Percentiles rank a stretch among this genome's conserved stretches.
Evolutionary conservation across 1,140 invertebrate genomes (phyloP).

Genomic region (Dendroctonus ponderosae): DNA sequence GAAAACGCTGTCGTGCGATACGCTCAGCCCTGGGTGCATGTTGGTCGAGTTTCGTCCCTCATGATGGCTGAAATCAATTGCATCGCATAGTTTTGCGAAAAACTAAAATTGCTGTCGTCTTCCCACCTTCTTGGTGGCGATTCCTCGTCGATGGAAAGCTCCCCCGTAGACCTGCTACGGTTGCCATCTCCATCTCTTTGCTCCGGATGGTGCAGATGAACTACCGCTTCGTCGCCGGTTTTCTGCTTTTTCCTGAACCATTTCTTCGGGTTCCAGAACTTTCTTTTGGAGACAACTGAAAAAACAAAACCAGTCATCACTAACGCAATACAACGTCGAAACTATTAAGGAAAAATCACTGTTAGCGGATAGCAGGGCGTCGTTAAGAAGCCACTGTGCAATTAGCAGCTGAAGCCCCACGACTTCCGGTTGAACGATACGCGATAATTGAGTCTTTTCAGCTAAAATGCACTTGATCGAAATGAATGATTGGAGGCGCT

Average conservation of each 20-base stretch:
- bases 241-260: slow-evolving; percentile 49
- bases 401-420: no score
- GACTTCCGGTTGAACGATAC: no score
- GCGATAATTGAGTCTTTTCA: no score
- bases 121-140: slow-evolving; percentile 53
- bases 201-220: slow-evolving; percentile 27
- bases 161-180: slow-evolving; percentile 67
- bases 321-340: background rate
- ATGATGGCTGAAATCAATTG: slow-evolving; percentile 4
- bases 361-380: background rate
- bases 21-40: slow-evolving; percentile 60
- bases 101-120: no score
- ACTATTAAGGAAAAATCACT: background rate
- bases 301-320: slow-evolving; percentile 9
- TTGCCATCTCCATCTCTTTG: slow-evolving; percentile 51
- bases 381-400: no score
- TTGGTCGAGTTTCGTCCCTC: slow-evolving; percentile 42
- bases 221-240: slow-evolving; percentile 37
- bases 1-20: slow-evolving; percentile 78
- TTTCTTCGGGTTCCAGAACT: slow-evolving; percentile 48
- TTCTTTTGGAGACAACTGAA: slow-evolving; percentile 46
- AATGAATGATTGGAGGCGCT: no score
- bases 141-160: slow-evolving; percentile 60
- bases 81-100: no score
- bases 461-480: no score